Percentiles rank a stretch among this genome's conserved stretches.
These are phyloP conservation scores for Trichomycterus rosablanca DNA, from an alignment of 2,113 vertebrate genomes.

Conservation along the genomic window DNA sequence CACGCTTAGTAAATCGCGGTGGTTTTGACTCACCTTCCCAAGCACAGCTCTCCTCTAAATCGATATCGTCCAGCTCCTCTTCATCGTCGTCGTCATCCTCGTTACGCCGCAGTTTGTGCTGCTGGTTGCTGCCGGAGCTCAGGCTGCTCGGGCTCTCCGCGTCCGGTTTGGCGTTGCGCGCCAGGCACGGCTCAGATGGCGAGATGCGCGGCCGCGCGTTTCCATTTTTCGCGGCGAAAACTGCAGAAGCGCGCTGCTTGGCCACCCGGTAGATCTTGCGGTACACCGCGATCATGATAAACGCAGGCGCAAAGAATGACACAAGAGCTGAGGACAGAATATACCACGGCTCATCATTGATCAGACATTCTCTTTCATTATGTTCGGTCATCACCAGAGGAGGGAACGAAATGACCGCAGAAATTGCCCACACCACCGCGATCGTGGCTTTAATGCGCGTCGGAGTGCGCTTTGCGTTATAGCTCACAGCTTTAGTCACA, in stretches of 20 bases:
- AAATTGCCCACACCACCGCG: constrained; percentile 70
- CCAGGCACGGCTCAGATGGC: constrained; percentile 62
- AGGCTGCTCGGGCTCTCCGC: constrained; percentile 51
- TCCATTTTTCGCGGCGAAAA: constrained; percentile 65
- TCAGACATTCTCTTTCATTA: constrained; percentile 60
- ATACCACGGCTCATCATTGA: constrained; percentile 83
- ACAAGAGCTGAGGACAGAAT: constrained; percentile 78
- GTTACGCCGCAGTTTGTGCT: constrained; percentile 26
- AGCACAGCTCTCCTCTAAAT: constrained; percentile 62
- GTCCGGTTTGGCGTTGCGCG: constrained; percentile 40
- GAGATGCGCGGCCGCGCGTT: constrained; percentile 50
- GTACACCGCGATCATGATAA: constrained; percentile 81
- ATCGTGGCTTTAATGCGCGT: constrained; percentile 75
- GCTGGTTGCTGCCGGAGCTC: constrained; percentile 50
- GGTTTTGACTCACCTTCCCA: constrained; percentile 41
- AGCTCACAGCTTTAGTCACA: constrained; percentile 73
- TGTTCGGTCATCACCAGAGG: constrained; percentile 68
- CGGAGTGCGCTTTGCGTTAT: constrained; percentile 78
- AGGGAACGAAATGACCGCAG: constrained; percentile 75
- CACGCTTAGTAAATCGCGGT: constrained; percentile 42
- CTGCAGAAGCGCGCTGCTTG: constrained; percentile 62
- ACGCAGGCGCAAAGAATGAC: constrained; percentile 79
- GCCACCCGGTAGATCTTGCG: constrained; percentile 80
- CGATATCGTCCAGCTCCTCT: constrained; percentile 64
- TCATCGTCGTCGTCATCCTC: constrained; percentile 60